A percentile compares a stretch with the other conserved stretches of the same genome.
phyloP scores from a whole-genome alignment of 2,797 vertebrate genomes.

The Acanthurus tractus region DNA sequence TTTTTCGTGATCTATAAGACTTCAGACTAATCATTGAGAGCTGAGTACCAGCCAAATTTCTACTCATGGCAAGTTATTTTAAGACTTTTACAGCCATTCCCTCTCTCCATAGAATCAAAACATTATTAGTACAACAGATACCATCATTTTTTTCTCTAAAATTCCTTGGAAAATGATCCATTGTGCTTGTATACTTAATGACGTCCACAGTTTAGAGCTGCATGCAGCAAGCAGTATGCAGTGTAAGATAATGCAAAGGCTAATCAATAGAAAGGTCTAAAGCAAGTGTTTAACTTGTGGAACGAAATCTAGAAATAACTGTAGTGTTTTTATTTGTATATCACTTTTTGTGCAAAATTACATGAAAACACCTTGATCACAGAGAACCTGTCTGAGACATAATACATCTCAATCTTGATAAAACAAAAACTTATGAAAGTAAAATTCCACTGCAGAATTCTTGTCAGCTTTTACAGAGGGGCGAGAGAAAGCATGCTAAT shows the following conservation, averaged over 20 bases:
- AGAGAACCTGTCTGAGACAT: too few relatives aligned
- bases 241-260: background rate
- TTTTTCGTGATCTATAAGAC: constrained; percentile 62
- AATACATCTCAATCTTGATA: too few relatives aligned
- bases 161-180: background rate
- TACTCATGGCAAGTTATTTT: constrained; percentile 51
- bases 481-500: too few relatives aligned
- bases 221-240: background rate
- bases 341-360: background rate
- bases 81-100: constrained; percentile 30
- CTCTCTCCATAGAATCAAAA: constrained; percentile 21
- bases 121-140: constrained; percentile 2
- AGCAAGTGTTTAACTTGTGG: background rate
- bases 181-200: background rate
- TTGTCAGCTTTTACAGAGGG: too few relatives aligned
- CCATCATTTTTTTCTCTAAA: background rate
- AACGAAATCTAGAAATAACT: background rate
- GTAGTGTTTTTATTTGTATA: background rate
- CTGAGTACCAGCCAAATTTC: constrained; percentile 43
- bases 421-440: too few relatives aligned
- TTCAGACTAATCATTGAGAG: constrained; percentile 62
- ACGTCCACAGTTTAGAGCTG: background rate
- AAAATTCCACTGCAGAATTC: too few relatives aligned
- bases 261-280: background rate
- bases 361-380: too few relatives aligned